phyloP scores from a whole-genome alignment of 2,113 vertebrate genomes.

The Aythya baeri region DNA sequence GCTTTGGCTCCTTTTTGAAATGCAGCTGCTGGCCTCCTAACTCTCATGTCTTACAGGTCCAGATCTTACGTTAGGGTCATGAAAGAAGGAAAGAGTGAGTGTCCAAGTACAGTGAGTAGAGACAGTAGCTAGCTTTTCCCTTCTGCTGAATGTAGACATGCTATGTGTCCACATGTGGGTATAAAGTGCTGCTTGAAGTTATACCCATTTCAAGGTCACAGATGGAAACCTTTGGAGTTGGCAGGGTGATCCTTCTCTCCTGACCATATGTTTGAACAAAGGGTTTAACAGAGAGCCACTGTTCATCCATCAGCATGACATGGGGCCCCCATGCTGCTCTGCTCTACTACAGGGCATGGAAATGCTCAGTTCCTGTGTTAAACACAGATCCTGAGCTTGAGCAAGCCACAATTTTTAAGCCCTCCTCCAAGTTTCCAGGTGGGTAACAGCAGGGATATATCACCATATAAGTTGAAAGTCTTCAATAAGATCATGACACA shows the following conservation, averaged over 20 bases:
- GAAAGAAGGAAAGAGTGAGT: background rate
- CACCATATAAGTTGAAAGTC: background rate
- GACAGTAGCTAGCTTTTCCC: background rate
- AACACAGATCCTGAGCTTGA: background rate
- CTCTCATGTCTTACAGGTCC: background rate
- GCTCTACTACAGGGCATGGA: background rate
- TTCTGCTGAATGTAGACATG: background rate
- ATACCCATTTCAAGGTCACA: background rate
- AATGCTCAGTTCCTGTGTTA: background rate
- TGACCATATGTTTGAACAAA: rapidly evolving
- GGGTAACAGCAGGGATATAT: background rate
- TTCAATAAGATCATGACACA: background rate
- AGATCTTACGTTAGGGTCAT: background rate
- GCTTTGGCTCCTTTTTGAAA: background rate
- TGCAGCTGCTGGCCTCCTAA: background rate
- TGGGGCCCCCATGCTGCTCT: rapidly evolving
- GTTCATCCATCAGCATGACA: rapidly evolving
- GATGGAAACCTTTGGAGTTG: background rate
- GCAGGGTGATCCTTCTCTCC: background rate
- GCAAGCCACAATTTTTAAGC: background rate
- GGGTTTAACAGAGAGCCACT: background rate
- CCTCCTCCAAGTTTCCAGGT: background rate
- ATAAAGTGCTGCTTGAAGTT: background rate
- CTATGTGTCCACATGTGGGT: rapidly evolving
- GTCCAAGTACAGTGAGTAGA: background rate